These are phyloP conservation scores for Sthenelais limicola DNA, from an alignment of 2,888 invertebrate genomes.

Conservation along the genomic window DNA sequence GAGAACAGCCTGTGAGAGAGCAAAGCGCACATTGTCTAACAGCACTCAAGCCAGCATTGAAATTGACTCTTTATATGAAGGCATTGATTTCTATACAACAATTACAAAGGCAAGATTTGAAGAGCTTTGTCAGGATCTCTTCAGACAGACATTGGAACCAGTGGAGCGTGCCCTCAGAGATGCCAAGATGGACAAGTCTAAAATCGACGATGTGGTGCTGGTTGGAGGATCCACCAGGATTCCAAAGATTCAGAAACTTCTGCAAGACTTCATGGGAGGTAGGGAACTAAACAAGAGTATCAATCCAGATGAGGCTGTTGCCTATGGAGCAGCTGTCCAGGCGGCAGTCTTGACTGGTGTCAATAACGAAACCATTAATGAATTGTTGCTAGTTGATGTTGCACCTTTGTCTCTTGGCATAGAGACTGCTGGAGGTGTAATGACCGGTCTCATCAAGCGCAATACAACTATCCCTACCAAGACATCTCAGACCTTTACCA, in stretches of 20 bases:
- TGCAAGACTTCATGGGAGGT: constrained; percentile 71
- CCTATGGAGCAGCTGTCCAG: constrained; percentile 55
- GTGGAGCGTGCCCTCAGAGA: constrained; percentile 85
- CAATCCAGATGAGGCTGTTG: constrained; percentile 63
- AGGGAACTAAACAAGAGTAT: constrained; percentile 90
- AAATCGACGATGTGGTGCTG: constrained; percentile 85
- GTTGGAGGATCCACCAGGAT: constrained; percentile 78
- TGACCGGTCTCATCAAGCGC: constrained; percentile 61
- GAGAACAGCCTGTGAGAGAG: constrained; percentile 65
- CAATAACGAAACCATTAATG: constrained; percentile 77
- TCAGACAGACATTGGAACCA: constrained; percentile 79
- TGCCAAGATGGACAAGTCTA: constrained; percentile 83
- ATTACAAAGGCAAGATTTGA: constrained; percentile 68
- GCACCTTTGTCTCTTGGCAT: constrained; percentile 73
- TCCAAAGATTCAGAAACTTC: constrained; percentile 66
- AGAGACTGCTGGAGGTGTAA: constrained; percentile 76
- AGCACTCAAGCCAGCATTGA: constrained; percentile 63
- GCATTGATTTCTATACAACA: constrained; percentile 65
- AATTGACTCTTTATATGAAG: constrained; percentile 65
- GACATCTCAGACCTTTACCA: constrained; percentile 79
- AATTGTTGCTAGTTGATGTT: constrained; percentile 85
- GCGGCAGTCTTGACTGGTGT: constrained; percentile 73
- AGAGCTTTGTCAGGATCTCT: constrained; percentile 63
- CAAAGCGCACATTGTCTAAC: constrained; percentile 65
- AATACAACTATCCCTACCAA: constrained; percentile 69